phyloP scores from a whole-genome alignment of 64 coral and sea anemone species.

The Montipora sp. region DNA sequence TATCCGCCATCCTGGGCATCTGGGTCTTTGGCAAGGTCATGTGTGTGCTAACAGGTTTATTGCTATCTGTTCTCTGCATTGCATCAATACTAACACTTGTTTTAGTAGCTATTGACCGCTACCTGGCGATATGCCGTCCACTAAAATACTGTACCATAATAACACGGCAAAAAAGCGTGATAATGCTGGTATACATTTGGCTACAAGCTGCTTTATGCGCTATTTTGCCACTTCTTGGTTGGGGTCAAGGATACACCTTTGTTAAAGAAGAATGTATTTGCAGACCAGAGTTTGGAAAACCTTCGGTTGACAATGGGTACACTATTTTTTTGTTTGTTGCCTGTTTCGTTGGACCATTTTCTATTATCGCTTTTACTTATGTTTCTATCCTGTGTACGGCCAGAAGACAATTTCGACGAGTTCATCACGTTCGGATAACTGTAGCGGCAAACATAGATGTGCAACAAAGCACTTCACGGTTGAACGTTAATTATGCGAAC shows the following conservation, averaged over 20 bases:
- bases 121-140: constrained; percentile 83
- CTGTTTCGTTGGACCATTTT: constrained; percentile 78
- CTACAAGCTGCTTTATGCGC: constrained; percentile 63
- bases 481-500: background rate
- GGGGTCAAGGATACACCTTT: constrained; percentile 79
- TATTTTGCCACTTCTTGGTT: constrained; percentile 67
- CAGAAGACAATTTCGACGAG: constrained; percentile 78
- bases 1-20: constrained; percentile 62
- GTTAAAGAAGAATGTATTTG: constrained; percentile 72
- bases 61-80: constrained; percentile 84
- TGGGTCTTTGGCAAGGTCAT: constrained; percentile 83
- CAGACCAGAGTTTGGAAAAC: constrained; percentile 76
- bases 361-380: constrained; percentile 74
- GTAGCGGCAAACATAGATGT: background rate
- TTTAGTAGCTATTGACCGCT: constrained; percentile 86
- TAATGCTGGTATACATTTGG: constrained; percentile 81
- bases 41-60: constrained; percentile 69
- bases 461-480: background rate
- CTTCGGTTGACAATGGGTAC: constrained; percentile 78
- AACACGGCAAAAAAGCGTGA: constrained; percentile 44
- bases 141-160: constrained; percentile 75
- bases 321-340: constrained; percentile 85
- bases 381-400: constrained; percentile 87
- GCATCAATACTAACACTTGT: constrained; percentile 82
- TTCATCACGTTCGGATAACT: constrained; percentile 62